Percentiles rank a stretch among this genome's conserved stretches.
Evolutionary conservation across 2,113 vertebrate genomes (phyloP).

Genomic region (Eudorcas thomsonii): DNA sequence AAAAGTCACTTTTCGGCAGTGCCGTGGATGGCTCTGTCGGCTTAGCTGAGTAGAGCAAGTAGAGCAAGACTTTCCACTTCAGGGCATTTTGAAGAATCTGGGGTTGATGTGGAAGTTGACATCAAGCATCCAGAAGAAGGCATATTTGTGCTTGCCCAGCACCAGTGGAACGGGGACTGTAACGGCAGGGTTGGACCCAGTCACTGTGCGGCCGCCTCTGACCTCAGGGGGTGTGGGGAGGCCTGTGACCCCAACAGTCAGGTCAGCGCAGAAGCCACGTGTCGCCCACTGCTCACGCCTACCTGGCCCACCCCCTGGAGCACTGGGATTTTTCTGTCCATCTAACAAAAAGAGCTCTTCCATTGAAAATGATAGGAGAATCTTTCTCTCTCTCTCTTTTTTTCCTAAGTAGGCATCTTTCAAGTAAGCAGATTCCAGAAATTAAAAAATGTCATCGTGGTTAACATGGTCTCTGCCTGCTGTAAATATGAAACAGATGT

Average conservation of each 20-base stretch:
- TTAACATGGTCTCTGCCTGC: rapidly evolving
- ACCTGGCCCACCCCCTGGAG: not conserved
- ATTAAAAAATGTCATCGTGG: not conserved
- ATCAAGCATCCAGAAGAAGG: rapidly evolving
- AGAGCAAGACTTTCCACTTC: not conserved
- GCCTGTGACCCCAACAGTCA: rapidly evolving
- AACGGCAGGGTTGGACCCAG: rapidly evolving
- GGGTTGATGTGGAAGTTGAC: not conserved
- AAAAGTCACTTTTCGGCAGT: not conserved
- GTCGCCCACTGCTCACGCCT: rapidly evolving
- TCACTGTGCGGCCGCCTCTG: rapidly evolving
- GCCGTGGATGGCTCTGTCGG: rapidly evolving
- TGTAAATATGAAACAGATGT: constrained; percentile 63
- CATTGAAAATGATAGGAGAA: constrained; percentile 31
- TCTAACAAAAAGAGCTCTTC: constrained; percentile 38
- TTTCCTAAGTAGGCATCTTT: not conserved
- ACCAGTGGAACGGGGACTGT: not conserved
- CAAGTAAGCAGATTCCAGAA: constrained; percentile 69
- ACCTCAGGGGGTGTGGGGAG: rapidly evolving
- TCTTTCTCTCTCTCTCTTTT: not conserved
- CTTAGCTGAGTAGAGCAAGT: not conserved
- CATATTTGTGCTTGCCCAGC: not conserved
- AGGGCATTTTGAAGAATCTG: not conserved
- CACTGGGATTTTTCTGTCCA: not conserved
- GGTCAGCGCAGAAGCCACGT: not conserved